Conservation (phyloP, 2,113 vertebrate genomes). For the Pseudorectes ferrugineus region DNA sequence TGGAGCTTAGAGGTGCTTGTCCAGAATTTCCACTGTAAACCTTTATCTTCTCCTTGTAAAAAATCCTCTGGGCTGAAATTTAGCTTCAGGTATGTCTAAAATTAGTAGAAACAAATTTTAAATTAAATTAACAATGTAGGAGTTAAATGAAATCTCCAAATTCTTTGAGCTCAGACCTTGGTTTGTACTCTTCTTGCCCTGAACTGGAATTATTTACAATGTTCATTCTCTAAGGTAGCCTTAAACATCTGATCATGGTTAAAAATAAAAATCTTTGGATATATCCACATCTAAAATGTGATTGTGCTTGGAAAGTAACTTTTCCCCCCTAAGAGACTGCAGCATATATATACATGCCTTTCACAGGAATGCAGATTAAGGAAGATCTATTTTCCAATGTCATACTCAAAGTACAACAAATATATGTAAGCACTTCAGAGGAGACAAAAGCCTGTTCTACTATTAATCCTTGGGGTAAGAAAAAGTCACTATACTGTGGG, state of each 20-base stretch:
- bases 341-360: background rate
- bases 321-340: background rate
- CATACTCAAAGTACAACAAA: background rate
- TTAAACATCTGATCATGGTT: background rate
- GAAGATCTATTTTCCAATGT: background rate
- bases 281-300: background rate
- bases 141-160: background rate
- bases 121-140: background rate
- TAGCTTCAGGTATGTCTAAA: background rate
- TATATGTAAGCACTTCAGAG: background rate
- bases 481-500: background rate
- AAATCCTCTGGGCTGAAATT: background rate
- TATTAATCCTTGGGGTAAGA: background rate
- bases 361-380: background rate
- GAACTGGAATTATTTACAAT: background rate
- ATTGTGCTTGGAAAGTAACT: background rate
- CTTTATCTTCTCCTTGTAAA: background rate
- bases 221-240: background rate
- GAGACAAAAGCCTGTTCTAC: background rate
- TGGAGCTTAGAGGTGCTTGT: background rate
- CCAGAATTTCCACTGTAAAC: background rate
- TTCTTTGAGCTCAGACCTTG: background rate
- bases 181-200: background rate
- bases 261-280: background rate
- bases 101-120: background rate